Conservation (phyloP, 2,113 vertebrate genomes). For the Psephotus haematonotus region DNA sequence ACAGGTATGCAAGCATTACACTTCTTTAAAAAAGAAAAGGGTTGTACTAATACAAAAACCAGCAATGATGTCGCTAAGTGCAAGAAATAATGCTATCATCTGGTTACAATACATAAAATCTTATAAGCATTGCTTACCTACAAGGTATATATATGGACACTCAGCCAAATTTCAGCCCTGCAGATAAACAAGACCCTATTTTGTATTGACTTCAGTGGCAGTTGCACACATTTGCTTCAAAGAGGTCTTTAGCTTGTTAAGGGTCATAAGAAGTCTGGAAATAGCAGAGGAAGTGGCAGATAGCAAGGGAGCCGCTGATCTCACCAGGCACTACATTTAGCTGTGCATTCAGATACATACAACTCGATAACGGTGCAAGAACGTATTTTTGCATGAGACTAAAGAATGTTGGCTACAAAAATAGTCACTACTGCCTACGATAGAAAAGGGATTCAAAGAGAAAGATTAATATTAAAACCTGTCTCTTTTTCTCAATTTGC, state of each 20-base stretch:
- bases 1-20: background rate
- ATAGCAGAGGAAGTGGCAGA: background rate
- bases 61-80: background rate
- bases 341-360: fast-evolving
- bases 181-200: background rate
- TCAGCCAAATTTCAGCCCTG: background rate
- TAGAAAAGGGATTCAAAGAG: background rate
- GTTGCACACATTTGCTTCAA: background rate
- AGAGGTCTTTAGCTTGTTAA: background rate
- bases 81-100: background rate
- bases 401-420: background rate
- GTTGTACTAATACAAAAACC: background rate
- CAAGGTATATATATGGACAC: background rate
- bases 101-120: background rate
- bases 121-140: background rate
- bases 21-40: background rate
- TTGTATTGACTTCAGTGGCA: background rate
- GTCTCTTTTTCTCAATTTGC: background rate
- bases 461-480: background rate
- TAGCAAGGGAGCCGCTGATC: background rate
- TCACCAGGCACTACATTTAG: background rate
- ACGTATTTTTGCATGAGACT: fast-evolving
- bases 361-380: background rate
- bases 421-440: background rate
- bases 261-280: background rate